These are phyloP conservation scores for Zaprionus tsacasi DNA, from an alignment of 1,140 invertebrate species.

Conservation along the genomic window DNA sequence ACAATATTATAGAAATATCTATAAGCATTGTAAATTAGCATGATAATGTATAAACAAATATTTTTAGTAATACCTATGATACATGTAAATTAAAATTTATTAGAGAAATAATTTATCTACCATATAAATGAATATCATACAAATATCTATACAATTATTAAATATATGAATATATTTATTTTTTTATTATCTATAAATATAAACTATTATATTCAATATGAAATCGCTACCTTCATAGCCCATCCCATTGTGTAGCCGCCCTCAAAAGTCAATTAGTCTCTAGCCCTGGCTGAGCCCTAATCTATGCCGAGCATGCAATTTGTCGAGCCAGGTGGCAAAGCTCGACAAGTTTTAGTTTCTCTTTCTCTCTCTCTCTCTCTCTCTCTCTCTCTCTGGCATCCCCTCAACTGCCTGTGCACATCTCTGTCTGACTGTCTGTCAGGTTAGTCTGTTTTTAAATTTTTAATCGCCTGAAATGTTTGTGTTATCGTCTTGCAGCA, in stretches of 20 bases:
- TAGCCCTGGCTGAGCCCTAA: conserved; percentile 8
- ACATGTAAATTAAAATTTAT: background rate
- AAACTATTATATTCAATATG: background rate
- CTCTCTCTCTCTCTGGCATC: background rate
- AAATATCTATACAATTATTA: background rate
- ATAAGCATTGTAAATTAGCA: too few species aligned
- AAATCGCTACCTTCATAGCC: background rate
- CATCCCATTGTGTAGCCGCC: conserved; percentile 13
- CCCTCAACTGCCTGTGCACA: background rate
- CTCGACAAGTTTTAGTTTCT: conserved; percentile 9
- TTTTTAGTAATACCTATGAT: too few species aligned
- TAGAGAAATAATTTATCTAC: background rate
- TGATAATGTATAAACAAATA: too few species aligned
- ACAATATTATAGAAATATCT: background rate
- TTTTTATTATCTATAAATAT: background rate
- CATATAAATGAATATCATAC: background rate
- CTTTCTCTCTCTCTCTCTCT: background rate
- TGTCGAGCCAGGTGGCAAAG: conserved; percentile 36
- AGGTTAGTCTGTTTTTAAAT: conserved; percentile 55
- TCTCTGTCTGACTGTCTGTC: conserved; percentile 26
- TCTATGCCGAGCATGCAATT: conserved; percentile 52
- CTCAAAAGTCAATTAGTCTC: conserved; percentile 54
- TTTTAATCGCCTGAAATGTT: conserved; percentile 61
- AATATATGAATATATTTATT: background rate
- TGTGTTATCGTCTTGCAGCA: conserved; percentile 44